These are phyloP conservation scores for Arctocebus calabarensis DNA, from an alignment of 2,797 vertebrate genomes.

Conservation along the genomic window DNA sequence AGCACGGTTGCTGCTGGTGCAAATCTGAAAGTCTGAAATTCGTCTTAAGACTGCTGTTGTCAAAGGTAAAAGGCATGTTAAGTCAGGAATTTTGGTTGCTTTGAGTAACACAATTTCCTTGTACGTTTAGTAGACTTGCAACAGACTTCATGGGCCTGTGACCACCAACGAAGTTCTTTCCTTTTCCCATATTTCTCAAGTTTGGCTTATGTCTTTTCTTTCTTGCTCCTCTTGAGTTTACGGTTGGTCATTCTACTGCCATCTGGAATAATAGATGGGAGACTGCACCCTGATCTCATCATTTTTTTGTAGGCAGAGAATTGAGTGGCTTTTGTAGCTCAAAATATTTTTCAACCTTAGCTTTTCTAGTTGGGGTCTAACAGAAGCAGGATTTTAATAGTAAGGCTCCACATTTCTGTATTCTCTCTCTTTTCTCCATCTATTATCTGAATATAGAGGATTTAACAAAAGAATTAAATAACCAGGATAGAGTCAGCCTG, in stretches of 20 bases:
- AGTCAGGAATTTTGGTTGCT: not conserved
- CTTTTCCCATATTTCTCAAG: not conserved
- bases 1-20: not conserved
- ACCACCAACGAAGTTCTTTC: not conserved
- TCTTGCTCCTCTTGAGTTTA: not conserved
- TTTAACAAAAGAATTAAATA: not conserved
- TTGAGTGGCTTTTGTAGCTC: not conserved
- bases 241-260: not conserved
- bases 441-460: not conserved
- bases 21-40: not conserved
- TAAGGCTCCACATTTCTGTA: not conserved
- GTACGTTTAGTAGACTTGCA: not conserved
- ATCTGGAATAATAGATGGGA: not conserved
- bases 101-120: not conserved
- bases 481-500: not conserved
- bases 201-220: not conserved
- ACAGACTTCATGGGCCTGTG: not conserved
- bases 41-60: not conserved
- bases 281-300: not conserved
- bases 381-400: not conserved
- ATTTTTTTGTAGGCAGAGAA: not conserved
- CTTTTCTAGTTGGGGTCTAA: not conserved
- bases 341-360: constrained; percentile 3
- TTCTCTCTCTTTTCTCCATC: not conserved
- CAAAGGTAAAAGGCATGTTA: not conserved